Base-by-base conservation (phyloP, 2,888 invertebrate species). In the Acanthosepion pharaonis region DNA sequence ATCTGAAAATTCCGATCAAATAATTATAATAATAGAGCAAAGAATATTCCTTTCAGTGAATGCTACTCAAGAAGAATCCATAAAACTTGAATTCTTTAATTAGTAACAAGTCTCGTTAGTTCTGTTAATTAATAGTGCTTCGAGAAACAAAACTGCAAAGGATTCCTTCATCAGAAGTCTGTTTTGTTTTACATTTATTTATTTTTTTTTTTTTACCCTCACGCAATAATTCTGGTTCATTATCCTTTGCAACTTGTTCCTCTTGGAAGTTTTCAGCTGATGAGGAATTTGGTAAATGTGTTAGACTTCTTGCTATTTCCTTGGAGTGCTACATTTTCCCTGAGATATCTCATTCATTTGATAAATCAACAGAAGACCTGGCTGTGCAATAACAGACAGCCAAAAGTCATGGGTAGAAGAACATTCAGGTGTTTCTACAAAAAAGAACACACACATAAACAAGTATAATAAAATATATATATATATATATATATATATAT, bases 101-200 rank as follows among this genome's bases (percentile, higher is more conserved):
- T 78, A 78, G 78, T 78, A n/a, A n/a, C 78, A 78, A n/a, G 78
- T 78, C 78, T 78, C n/a, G 78, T 78, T 78, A 78, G 78, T n/a
- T 78, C 78, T 78, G 78, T 78, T 78, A 78, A 78, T 78, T 78
- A 78, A 78, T n/a, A 78, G n/a, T 78, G 78, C 78, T 78, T 78
- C 78, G 11, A 78, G 78, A 78, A 78, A 78, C n/a, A 33, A 78
- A 78, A 78, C 78, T 78, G 78, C 4, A 78, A 78, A 78, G 78
- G 78, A 78, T 78, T 78, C 78, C 78, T 78, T 78, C 78, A 78
- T 78, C 78, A 78, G 78, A 78, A 78, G 9, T 78, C 33, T 33
- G 78, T 78, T 78, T 59, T 78, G n/a, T n/a, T 78, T 78, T 28
- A 28, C 28, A 9, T 9, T 25, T 78, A 28, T 78, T n/a, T 78